Conservation (phyloP, 2,888 invertebrate species). For the Acleris cristana region DNA sequence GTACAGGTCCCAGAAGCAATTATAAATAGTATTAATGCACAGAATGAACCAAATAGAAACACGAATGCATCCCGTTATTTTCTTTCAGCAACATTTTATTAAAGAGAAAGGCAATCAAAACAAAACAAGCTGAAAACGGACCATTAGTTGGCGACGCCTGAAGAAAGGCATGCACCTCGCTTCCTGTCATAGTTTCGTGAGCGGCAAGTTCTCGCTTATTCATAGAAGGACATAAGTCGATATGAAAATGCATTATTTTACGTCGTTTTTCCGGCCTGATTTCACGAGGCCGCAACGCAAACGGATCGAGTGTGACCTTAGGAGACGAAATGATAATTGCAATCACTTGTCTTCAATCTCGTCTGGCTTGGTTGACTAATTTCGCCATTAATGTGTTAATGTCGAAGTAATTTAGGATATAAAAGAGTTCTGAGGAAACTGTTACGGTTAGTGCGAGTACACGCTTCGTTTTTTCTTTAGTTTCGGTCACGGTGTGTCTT, state of each 20-base stretch:
- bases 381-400: slow-evolving; percentile 36
- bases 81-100: background rate
- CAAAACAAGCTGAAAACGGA: slow-evolving; percentile 31
- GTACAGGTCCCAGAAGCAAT: too few relatives aligned
- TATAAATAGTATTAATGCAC: too few relatives aligned
- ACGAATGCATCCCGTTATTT: background rate
- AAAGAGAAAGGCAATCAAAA: slow-evolving; percentile 29
- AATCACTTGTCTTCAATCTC: slow-evolving; percentile 53
- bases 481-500: slow-evolving; percentile 3
- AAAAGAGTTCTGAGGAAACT: slow-evolving; percentile 27
- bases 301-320: slow-evolving; percentile 75
- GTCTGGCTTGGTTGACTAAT: slow-evolving; percentile 50
- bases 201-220: slow-evolving; percentile 52
- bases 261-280: slow-evolving; percentile 51
- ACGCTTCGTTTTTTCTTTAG: slow-evolving; percentile 10
- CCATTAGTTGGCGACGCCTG: slow-evolving; percentile 62
- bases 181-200: slow-evolving; percentile 79
- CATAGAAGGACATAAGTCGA: slow-evolving; percentile 61
- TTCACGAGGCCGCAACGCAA: slow-evolving; percentile 66
- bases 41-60: too few relatives aligned
- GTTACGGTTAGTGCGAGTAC: slow-evolving; percentile 3
- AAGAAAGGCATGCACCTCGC: slow-evolving; percentile 70
- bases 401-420: slow-evolving; percentile 19
- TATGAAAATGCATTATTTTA: slow-evolving; percentile 53
- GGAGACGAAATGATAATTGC: slow-evolving; percentile 74